Percentiles rank a stretch among this genome's conserved stretches.
These are phyloP conservation scores for Axea sp. DNA, from an alignment of 2,888 invertebrate species.

Conservation along the genomic window DNA sequence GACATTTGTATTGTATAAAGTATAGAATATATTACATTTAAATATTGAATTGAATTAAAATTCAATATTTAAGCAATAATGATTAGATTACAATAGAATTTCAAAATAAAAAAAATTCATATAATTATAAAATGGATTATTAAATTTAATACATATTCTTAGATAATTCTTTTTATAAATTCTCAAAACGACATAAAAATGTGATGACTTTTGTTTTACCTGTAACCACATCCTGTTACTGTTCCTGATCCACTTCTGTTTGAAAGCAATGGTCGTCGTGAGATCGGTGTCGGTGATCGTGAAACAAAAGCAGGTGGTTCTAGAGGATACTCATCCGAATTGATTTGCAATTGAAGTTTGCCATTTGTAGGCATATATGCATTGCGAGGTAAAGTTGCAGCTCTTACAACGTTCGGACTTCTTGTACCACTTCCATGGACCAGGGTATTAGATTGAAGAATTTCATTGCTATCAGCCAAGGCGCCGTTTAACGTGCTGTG, in stretches of 20 bases:
- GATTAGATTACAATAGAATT: too few species aligned
- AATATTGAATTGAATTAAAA: too few species aligned
- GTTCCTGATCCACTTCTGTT: conserved; percentile 65
- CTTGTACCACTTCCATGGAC: conserved; percentile 70
- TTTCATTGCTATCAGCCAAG: conserved; percentile 81
- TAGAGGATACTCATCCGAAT: conserved; percentile 76
- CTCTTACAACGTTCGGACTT: conserved; percentile 80
- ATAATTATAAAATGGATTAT: too few species aligned
- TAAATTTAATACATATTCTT: too few species aligned
- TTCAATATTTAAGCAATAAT: too few species aligned
- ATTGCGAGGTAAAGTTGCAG: conserved; percentile 87
- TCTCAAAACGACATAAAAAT: too few species aligned
- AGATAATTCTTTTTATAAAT: too few species aligned
- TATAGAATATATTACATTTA: too few species aligned
- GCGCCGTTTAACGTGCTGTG: conserved; percentile 81
- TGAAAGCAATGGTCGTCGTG: conserved; percentile 66
- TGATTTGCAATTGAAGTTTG: conserved; percentile 74
- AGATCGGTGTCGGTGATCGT: conserved; percentile 76
- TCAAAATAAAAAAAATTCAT: too few species aligned
- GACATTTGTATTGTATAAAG: too few species aligned
- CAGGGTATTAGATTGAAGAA: conserved; percentile 74
- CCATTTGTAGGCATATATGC: conserved; percentile 80
- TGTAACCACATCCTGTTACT: conserved; percentile 59
- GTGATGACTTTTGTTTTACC: conserved; percentile 33
- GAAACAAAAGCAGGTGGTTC: conserved; percentile 77